Percentiles rank a stretch among this genome's conserved stretches.
These are phyloP conservation scores for Meghimatium bilineatum DNA, from an alignment of 2,888 invertebrate species.

Conservation along the genomic window DNA sequence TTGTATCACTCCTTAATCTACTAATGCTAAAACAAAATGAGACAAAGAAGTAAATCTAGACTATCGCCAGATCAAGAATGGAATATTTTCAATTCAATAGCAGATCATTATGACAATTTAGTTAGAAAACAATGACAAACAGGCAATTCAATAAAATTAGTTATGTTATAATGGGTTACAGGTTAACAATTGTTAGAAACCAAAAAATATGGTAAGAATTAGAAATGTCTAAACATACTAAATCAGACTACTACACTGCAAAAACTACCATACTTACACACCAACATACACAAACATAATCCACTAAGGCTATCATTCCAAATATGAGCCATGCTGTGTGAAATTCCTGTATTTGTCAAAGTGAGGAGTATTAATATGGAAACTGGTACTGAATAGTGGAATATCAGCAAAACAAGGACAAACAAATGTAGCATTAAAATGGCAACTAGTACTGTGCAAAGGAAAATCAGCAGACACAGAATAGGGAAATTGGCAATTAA, in stretches of 20 bases:
- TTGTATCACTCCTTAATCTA: too few relatives aligned
- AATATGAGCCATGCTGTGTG: slow-evolving; percentile 29
- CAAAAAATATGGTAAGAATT: not conserved
- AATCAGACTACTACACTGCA: not conserved
- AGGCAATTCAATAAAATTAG: too few relatives aligned
- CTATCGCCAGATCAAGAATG: not conserved
- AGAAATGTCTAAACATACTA: not conserved
- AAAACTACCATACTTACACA: slow-evolving; percentile 41
- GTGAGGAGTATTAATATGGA: slow-evolving; percentile 4
- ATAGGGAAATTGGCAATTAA: not conserved
- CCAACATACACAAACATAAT: slow-evolving; percentile 30
- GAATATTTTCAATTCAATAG: too few relatives aligned
- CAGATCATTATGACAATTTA: not conserved
- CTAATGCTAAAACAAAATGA: not conserved
- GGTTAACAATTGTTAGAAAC: not conserved
- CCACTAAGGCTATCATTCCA: slow-evolving; percentile 33
- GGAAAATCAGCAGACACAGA: too few relatives aligned
- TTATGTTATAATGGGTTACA: not conserved
- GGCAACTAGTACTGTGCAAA: too few relatives aligned
- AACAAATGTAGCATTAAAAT: not conserved
- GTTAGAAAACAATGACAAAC: not conserved
- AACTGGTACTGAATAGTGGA: not conserved
- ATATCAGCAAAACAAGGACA: not conserved
- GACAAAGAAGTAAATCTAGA: not conserved
- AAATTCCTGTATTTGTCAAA: slow-evolving; percentile 35